Percentiles rank a stretch among this genome's conserved stretches.
These are phyloP conservation scores for Chouioia cunea DNA, from an alignment of 2,888 invertebrate genomes.

Conservation along the genomic window DNA sequence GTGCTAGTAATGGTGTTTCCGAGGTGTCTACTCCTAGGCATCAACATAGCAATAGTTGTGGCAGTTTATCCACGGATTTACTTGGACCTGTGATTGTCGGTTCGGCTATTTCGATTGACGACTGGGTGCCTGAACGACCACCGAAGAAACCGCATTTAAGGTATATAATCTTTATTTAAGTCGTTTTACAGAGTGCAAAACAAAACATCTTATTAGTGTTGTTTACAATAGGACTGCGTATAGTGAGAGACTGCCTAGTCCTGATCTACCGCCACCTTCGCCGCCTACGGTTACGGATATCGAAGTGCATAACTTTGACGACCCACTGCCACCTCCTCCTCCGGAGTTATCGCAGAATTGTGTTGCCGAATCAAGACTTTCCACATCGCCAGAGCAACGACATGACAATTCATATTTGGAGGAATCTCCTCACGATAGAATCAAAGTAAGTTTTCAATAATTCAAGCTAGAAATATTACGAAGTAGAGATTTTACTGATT, in stretches of 20 bases:
- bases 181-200: no score
- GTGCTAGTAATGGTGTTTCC: conserved; percentile 28
- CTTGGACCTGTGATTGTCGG: conserved; percentile 75
- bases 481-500: conserved; percentile 35
- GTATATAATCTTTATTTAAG: conserved; percentile 57
- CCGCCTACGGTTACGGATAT: conserved; percentile 74
- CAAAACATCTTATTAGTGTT: conserved; percentile 4
- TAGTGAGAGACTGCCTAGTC: conserved; percentile 72
- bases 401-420: conserved; percentile 25
- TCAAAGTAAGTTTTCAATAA: conserved; percentile 23
- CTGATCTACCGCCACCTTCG: conserved; percentile 75
- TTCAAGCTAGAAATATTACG: conserved; percentile 27
- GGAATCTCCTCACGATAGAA: conserved; percentile 24
- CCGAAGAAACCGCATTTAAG: conserved; percentile 81
- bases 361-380: conserved; percentile 53
- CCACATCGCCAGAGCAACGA: conserved; percentile 49
- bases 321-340: conserved; percentile 77
- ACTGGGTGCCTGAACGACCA: conserved; percentile 81
- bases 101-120: conserved; percentile 75
- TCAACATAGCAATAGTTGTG: conserved; percentile 74
- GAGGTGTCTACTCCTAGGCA: conserved; percentile 67
- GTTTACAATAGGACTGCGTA: conserved; percentile 57
- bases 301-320: conserved; percentile 74
- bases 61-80: conserved; percentile 72
- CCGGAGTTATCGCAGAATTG: conserved; percentile 64